phyloP scores from a whole-genome alignment of 2,797 vertebrate genomes.

The Gouania willdenowi region DNA sequence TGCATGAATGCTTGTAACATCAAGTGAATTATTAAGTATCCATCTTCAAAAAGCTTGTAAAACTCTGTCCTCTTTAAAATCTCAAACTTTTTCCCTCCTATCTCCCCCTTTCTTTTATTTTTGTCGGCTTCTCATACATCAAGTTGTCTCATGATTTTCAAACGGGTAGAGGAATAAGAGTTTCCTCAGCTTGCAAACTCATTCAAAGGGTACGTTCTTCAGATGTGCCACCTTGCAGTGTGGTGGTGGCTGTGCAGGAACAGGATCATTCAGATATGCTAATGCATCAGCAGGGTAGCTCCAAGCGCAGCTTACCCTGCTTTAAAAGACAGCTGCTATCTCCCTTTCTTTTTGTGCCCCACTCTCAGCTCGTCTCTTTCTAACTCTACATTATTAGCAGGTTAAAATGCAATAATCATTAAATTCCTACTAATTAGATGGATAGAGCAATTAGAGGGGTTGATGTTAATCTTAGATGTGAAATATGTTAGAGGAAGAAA shows the following conservation, averaged over 20 bases:
- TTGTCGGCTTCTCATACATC: conserved; percentile 77
- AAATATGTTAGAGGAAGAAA: conserved; percentile 65
- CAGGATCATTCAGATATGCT: conserved; percentile 84
- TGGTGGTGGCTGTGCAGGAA: conserved; percentile 74
- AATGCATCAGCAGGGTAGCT: conserved; percentile 83
- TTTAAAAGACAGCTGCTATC: conserved; percentile 82
- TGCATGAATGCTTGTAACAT: conserved; percentile 64
- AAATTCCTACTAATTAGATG: conserved; percentile 75
- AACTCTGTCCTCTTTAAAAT: conserved; percentile 72
- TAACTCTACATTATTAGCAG: conserved; percentile 62
- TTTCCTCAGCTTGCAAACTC: conserved; percentile 68
- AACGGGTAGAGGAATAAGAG: conserved; percentile 75
- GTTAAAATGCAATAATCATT: conserved; percentile 74
- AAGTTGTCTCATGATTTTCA: conserved; percentile 79
- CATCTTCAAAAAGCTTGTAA: conserved; percentile 74
- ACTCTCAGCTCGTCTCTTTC: conserved; percentile 56
- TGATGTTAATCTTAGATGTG: conserved; percentile 63
- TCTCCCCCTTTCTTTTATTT: conserved; percentile 58
- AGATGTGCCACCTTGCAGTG: conserved; percentile 84
- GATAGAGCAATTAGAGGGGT: conserved; percentile 68
- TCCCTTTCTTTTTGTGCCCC: conserved; percentile 73
- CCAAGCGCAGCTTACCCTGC: conserved; percentile 75
- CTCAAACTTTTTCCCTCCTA: conserved; percentile 67
- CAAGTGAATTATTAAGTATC: conserved; percentile 80
- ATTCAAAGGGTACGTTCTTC: conserved; percentile 78